Percentiles rank a stretch among this genome's conserved stretches.
Evolutionary conservation across 2,888 invertebrate species (phyloP).

Genomic region (Seira sanloemensis): DNA sequence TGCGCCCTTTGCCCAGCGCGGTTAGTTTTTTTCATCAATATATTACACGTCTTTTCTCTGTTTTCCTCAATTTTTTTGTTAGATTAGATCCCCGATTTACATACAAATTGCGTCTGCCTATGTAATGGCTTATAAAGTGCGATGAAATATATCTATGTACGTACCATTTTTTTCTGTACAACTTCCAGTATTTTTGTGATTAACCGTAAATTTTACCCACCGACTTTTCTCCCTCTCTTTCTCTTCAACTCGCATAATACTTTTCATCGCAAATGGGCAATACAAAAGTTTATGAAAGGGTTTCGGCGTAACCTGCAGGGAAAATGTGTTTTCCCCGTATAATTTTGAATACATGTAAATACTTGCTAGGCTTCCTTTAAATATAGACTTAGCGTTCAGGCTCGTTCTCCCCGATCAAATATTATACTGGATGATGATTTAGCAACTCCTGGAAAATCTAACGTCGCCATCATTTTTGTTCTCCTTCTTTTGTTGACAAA

Average conservation of each 20-base stretch:
- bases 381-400: no score
- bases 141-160: no score
- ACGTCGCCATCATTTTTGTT: no score
- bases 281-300: no score
- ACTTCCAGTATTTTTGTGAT: slow-evolving; percentile 3
- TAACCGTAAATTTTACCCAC: background rate
- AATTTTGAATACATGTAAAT: no score
- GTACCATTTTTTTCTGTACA: background rate
- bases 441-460: background rate
- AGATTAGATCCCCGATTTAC: slow-evolving; percentile 43
- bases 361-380: no score
- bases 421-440: background rate
- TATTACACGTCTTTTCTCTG: background rate
- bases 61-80: background rate
- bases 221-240: background rate
- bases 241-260: no score
- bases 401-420: background rate
- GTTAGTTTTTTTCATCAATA: slow-evolving; percentile 4
- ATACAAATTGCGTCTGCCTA: slow-evolving; percentile 51
- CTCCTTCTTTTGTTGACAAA: background rate
- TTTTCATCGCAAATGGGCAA: no score
- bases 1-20: no score
- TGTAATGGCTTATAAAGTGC: no score
- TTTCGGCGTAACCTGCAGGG: no score
- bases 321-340: no score